phyloP scores from a whole-genome alignment of 1,140 invertebrate species.

The Chlorops oryzae region DNA sequence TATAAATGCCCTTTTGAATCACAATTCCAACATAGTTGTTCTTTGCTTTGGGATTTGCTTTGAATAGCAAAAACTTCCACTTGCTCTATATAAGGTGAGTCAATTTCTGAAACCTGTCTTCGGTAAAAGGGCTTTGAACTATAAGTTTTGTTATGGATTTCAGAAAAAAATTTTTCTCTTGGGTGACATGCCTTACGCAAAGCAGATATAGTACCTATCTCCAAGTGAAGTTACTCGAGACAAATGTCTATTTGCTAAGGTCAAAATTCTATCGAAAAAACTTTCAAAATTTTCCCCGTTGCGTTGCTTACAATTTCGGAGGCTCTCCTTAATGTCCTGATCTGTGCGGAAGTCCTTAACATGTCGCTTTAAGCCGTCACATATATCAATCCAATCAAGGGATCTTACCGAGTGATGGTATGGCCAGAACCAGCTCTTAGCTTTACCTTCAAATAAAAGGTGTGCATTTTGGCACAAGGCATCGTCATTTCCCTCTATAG shows the following conservation, averaged over 20 bases:
- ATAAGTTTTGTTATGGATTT: not conserved
- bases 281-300: not conserved
- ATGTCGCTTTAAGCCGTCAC: not conserved
- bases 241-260: not conserved
- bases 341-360: not conserved
- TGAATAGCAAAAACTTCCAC: not conserved
- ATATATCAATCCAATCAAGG: not conserved
- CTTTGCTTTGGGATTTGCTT: not conserved
- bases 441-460: not conserved
- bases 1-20: not conserved
- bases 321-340: not conserved
- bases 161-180: conserved; percentile 6
- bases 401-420: not conserved
- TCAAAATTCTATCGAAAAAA: conserved; percentile 1
- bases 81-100: not conserved
- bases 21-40: conserved; percentile 4
- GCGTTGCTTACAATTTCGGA: conserved; percentile 1
- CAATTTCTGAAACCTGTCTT: not conserved
- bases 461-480: not conserved
- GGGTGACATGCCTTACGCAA: not conserved
- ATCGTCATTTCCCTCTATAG: not conserved
- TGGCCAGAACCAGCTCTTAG: not conserved
- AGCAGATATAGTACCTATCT: not conserved
- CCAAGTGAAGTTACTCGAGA: not conserved
- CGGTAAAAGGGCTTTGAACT: not conserved